These are phyloP conservation scores for Regulus satrapa DNA, from an alignment of 2,113 vertebrate species.

Conservation along the genomic window DNA sequence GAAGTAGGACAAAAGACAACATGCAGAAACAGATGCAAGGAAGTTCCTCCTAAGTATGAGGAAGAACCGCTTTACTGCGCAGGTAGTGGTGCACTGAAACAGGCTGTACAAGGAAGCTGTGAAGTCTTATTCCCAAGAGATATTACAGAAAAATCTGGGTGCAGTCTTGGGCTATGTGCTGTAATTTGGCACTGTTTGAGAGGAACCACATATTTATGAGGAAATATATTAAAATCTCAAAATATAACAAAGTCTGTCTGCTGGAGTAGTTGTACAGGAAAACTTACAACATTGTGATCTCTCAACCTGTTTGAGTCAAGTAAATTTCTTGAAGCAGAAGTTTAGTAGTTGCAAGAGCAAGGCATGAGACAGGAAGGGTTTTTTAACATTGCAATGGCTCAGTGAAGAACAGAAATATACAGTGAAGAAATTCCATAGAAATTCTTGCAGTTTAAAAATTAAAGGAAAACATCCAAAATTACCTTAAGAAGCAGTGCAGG, in stretches of 20 bases:
- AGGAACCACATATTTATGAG: not conserved
- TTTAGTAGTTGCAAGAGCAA: not conserved
- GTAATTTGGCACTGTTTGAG: not conserved
- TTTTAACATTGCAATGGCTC: not conserved
- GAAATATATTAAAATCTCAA: not conserved
- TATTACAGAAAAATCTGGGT: not conserved
- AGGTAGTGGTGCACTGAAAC: not conserved
- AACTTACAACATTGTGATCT: not conserved
- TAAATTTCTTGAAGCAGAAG: not conserved
- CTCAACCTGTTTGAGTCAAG: not conserved
- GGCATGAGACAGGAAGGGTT: accelerated
- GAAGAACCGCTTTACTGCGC: not conserved
- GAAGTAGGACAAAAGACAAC: not conserved
- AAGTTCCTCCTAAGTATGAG: not conserved
- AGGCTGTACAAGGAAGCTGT: not conserved
- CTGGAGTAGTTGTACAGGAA: too few relatives aligned
- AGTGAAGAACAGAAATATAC: not conserved
- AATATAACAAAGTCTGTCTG: not conserved
- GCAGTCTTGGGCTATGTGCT: not conserved
- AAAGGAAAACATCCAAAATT: not conserved
- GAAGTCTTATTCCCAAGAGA: not conserved
- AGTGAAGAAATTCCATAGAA: not conserved
- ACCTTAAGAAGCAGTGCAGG: not conserved
- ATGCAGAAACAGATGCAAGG: not conserved
- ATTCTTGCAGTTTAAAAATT: not conserved